phyloP scores from a whole-genome alignment of 1,140 invertebrate genomes.

The Drosophila lini region DNA sequence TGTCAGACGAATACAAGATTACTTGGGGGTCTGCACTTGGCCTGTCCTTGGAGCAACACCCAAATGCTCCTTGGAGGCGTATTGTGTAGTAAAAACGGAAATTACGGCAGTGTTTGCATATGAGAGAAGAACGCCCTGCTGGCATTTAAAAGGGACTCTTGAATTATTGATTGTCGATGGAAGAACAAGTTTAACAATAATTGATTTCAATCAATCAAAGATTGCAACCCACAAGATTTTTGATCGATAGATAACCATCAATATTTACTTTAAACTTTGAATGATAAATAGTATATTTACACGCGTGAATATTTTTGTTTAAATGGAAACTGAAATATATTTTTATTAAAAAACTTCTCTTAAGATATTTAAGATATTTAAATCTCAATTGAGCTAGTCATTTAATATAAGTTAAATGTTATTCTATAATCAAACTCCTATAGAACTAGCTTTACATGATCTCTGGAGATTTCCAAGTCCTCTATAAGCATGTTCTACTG shows the following conservation, averaged over 20 bases:
- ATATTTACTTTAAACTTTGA: background rate
- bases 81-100: conserved; percentile 14
- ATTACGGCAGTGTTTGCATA: conserved; percentile 32
- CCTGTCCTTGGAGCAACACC: conserved; percentile 19
- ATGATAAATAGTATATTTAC: background rate
- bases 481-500: conserved; percentile 3
- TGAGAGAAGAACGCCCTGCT: conserved; percentile 6
- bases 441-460: too few relatives aligned
- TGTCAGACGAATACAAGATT: conserved; percentile 31
- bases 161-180: conserved; percentile 32
- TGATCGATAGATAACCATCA: conserved; percentile 28
- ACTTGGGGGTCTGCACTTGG: conserved; percentile 23
- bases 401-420: too few relatives aligned
- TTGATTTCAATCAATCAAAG: conserved; percentile 35
- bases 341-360: background rate
- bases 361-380: background rate
- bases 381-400: background rate
- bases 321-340: background rate
- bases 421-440: too few relatives aligned
- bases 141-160: conserved; percentile 20
- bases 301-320: too few relatives aligned
- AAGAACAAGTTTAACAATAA: conserved; percentile 27
- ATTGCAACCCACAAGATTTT: conserved; percentile 12
- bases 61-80: background rate
- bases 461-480: background rate